Evolutionary conservation across 2,888 invertebrate genomes (phyloP).

Genomic region (Meiosimyza platycephala): DNA sequence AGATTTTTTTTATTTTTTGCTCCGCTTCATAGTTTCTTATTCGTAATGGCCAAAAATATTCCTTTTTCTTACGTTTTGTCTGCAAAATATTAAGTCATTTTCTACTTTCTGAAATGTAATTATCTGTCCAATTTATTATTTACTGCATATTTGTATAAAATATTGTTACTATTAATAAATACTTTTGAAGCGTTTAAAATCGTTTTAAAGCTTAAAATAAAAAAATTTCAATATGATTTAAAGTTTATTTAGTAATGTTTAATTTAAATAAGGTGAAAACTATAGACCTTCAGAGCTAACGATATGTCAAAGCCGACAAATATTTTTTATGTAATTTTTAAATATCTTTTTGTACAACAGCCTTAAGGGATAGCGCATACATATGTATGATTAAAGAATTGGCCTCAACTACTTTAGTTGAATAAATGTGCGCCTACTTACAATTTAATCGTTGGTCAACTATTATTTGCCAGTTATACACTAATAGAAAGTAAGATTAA

Average conservation of each 20-base stretch:
- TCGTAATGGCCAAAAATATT: not conserved
- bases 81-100: not conserved
- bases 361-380: too few relatives aligned
- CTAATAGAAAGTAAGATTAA: too few relatives aligned
- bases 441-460: too few relatives aligned
- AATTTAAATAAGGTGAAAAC: not conserved
- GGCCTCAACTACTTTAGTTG: too few relatives aligned
- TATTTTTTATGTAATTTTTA: too few relatives aligned
- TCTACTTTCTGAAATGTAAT: not conserved
- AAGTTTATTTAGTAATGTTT: conserved; percentile 18
- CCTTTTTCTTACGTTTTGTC: not conserved
- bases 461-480: too few relatives aligned
- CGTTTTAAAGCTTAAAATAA: not conserved
- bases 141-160: not conserved
- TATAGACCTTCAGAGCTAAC: too few relatives aligned
- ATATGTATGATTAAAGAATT: too few relatives aligned
- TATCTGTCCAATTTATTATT: not conserved
- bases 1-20: conserved; percentile 7
- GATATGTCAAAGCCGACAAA: too few relatives aligned
- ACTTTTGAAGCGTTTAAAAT: too few relatives aligned
- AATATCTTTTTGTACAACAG: too few relatives aligned
- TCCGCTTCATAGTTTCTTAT: not conserved
- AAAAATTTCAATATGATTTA: conserved; percentile 2
- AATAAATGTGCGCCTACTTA: too few relatives aligned
- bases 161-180: conserved; percentile 11